Evolutionary conservation across 2,797 vertebrate genomes (phyloP).

Genomic region (Syngnathus acus): DNA sequence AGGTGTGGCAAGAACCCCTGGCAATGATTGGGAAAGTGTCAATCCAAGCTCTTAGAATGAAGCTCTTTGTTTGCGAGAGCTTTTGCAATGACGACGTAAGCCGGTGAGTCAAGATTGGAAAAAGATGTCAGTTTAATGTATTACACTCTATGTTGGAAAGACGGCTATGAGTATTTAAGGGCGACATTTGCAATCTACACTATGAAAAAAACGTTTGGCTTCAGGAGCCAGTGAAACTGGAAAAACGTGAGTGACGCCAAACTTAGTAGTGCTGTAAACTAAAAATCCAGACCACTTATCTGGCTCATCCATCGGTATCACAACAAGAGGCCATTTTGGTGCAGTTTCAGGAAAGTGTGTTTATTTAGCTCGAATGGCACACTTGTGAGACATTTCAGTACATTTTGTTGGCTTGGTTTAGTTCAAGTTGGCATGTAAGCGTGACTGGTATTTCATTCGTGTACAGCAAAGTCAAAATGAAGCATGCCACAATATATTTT

Average conservation of each 20-base stretch:
- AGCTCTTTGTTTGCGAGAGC: constrained; percentile 36
- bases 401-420: background rate
- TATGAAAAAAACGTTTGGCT: constrained; percentile 19
- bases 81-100: constrained; percentile 30
- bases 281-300: constrained; percentile 33
- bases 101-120: constrained; percentile 21
- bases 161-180: background rate
- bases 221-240: constrained; percentile 50
- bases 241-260: constrained; percentile 54
- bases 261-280: constrained; percentile 56
- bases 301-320: constrained; percentile 24
- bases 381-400: background rate
- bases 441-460: background rate
- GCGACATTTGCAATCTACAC: constrained; percentile 3
- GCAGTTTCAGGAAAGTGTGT: constrained; percentile 10
- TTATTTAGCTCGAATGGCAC: background rate
- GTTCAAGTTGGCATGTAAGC: background rate
- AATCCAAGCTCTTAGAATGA: constrained; percentile 27
- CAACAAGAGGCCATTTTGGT: constrained; percentile 23
- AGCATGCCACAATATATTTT: background rate
- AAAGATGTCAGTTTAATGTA: constrained; percentile 25
- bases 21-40: constrained; percentile 25
- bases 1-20: constrained; percentile 37
- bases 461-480: background rate
- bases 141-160: constrained; percentile 14